A percentile compares a stretch with the other conserved stretches of the same genome.
Conservation (phyloP, 1,140 invertebrate species). For the Megalonaias nervosa region DNA sequence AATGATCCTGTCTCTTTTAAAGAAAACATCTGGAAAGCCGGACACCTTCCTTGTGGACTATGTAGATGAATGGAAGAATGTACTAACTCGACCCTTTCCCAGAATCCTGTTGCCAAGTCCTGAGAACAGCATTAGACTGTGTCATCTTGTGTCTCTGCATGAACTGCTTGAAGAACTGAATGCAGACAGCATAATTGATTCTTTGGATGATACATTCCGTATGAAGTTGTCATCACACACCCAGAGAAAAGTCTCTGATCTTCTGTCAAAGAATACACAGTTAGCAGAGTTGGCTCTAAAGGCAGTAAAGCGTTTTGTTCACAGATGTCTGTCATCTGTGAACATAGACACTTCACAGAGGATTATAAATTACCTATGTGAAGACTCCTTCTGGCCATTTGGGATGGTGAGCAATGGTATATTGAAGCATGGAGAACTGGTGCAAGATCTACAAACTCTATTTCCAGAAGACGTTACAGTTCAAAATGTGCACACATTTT, state of each 20-base stretch:
- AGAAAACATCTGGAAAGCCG: conserved; percentile 7
- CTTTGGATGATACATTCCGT: neutral
- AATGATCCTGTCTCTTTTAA: conserved; percentile 13
- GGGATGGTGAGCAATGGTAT: neutral
- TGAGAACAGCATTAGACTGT: conserved; percentile 9
- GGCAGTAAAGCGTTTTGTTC: conserved; percentile 13
- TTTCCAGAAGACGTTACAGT: conserved; percentile 21
- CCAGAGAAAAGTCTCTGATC: neutral
- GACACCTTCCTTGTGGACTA: conserved; percentile 14
- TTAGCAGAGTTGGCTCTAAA: neutral
- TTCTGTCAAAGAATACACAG: neutral
- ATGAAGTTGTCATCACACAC: neutral
- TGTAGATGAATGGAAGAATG: conserved; percentile 6
- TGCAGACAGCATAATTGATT: conserved; percentile 8
- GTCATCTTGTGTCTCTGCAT: conserved; percentile 13
- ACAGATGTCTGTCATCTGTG: conserved; percentile 2
- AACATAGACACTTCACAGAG: neutral
- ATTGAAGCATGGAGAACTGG: neutral
- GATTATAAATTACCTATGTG: neutral
- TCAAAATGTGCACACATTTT: neutral
- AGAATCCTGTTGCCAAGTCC: conserved; percentile 21
- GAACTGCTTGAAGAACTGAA: conserved; percentile 19
- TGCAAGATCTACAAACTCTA: neutral
- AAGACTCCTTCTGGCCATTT: conserved; percentile 17
- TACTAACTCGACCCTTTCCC: conserved; percentile 4